Evolutionary conservation across 1,140 invertebrate species (phyloP), one percentile per base, ranked within the genome.

Genomic region (Parasteatoda tepidariorum): DNA sequence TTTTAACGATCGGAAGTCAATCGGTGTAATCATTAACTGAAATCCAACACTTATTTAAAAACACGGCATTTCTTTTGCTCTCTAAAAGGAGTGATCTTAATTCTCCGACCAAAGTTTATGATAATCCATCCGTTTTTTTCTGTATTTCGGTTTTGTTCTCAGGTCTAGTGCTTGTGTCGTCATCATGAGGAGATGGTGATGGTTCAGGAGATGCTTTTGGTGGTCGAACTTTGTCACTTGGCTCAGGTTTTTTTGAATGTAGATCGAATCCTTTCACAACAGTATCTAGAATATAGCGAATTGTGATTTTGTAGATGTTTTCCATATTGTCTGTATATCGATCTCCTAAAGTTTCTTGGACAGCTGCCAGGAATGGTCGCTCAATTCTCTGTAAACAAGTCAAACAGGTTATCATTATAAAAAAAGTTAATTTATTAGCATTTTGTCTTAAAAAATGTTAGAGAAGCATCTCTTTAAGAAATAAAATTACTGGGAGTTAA

Each of bases 251-350:
- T 28, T 31, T 48, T 0, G 13, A 18, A n/a, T 62, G 31, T 7
- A 79, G 22, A 22, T 95, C 93, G 89, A 92, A 97, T 41, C 95
- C 95, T 84, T 94, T 92, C 33, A 96, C 91, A 68, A 97, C 90
- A 3, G 95, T 96, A 87, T 96, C 92, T 87, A 97, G 92, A 85
- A 97, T 95, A 87, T 97, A 95, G 87, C 95, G 95, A 87, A 97
- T 97, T 75, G 95, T 95, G 85, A 96, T 92, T 90, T 95, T 94
- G 90, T 97, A 97, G 85, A 97, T 96, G 85, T 92, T 93, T 87
- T 96, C 95, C 82, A 97, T 95, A 89, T 97, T 97, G 66, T 95
- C 94, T 18, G 95, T 96, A 89, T 95, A 97, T 34, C 95, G 91
- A 86, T 97, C 95, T 2, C 94, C 95, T 28, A 97, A 90, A 0